phyloP scores from a whole-genome alignment of 2,888 invertebrate genomes.

The Drosophila sordidula region DNA sequence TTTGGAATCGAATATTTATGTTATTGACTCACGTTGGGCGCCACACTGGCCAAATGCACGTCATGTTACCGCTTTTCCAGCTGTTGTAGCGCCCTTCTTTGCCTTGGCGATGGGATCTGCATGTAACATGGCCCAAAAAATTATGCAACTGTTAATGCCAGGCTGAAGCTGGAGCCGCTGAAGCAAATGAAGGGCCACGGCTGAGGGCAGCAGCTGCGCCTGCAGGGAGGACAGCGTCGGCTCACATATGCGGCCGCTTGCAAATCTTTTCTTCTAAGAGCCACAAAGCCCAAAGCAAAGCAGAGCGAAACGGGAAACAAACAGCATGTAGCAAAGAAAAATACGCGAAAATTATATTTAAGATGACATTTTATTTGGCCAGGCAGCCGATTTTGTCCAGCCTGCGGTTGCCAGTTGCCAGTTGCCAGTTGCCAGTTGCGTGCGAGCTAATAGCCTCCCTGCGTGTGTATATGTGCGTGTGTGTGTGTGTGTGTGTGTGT shows the following conservation, averaged over 20 bases:
- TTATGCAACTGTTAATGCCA: constrained; percentile 54
- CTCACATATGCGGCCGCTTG: constrained; percentile 66
- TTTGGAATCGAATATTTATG: background rate
- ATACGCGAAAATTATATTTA: constrained; percentile 80
- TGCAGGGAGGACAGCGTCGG: constrained; percentile 16
- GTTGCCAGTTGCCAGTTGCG: constrained; percentile 7
- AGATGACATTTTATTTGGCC: constrained; percentile 76
- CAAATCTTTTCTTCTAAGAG: constrained; percentile 69
- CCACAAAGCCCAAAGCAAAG: constrained; percentile 13
- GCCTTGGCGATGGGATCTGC: constrained; percentile 26
- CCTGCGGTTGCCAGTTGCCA: constrained; percentile 37
- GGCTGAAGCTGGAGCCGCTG: background rate
- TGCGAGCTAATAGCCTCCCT: constrained; percentile 9
- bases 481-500: constrained; percentile 8
- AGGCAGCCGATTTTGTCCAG: constrained; percentile 44
- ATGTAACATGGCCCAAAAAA: constrained; percentile 35
- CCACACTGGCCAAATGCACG: background rate
- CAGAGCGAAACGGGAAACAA: constrained; percentile 36
- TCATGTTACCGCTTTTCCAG: background rate
- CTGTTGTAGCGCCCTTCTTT: constrained; percentile 16
- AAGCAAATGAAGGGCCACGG: constrained; percentile 2
- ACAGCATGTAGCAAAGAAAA: constrained; percentile 66
- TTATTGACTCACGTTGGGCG: background rate
- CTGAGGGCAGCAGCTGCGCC: constrained; percentile 16
- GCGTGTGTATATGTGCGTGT: too few species aligned